Evolutionary conservation across 2,888 invertebrate species (phyloP), one percentile per base, ranked within the genome.

Genomic region (Acrobasis repandana): DNA sequence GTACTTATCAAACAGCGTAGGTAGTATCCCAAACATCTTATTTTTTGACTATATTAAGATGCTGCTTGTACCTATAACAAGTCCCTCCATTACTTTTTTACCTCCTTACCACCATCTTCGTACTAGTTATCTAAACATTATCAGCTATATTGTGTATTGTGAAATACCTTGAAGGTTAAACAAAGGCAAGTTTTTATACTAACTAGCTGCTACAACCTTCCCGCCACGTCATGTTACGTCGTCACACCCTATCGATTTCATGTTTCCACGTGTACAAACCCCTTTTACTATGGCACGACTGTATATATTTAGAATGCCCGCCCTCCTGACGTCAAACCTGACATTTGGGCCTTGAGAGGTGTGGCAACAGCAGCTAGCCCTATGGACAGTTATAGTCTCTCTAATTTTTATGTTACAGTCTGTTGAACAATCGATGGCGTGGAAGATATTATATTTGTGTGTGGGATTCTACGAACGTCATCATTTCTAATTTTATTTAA

Each of bases 281-380:
- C 18, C 54, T 54, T n/a, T 38, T 6, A 18, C 2, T 38, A 11
- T 34, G 33, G 16, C 48, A 9, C 47, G 66, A 68, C 61, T 57
- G 74, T 84, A 89, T 86, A 89, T 86, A 85, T 88, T 83, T 87
- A 88, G 86, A 78, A 68, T 65, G 68, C 67, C 76, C 81, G 80
- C 80, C 82, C 84, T 80, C 71, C 75, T 90, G 90, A 91, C 90
- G 90, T 90, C 86, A 91, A 85, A 76, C 73, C 82, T 89, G 90
- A 85, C 90, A 91, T 91, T 91, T 90, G 77, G 81, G 82, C 76
- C 76, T 80, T 76, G 75, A 52, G 51, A 52, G 60, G 52, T 60
- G 60, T 60, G 60, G 60, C 60, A 60, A 60, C 28, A 14, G 51
- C 52, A 38, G 18, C 56, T 18, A 43, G 59, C 51, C 51, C 43